Conservation (phyloP, 1,140 invertebrate genomes). For the Aphidius gifuensis region DNA sequence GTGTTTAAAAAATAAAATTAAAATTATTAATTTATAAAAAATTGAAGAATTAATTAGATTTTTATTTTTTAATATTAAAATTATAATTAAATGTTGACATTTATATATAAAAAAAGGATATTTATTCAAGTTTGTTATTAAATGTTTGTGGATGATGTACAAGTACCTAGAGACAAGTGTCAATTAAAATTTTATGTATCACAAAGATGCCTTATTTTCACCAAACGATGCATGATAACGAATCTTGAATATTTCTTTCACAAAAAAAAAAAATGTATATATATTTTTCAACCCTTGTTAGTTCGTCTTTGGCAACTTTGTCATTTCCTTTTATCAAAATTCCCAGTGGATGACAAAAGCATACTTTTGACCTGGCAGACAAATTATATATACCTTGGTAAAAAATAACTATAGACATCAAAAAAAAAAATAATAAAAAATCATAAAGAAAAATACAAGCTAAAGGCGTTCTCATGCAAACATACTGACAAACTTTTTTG, state of each 20-base stretch:
- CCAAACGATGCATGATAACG: no score
- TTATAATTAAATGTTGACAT: no score
- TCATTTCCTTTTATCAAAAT: slow-evolving; percentile 28
- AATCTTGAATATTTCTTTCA: no score
- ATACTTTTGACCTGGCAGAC: slow-evolving; percentile 3
- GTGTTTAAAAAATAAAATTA: no score
- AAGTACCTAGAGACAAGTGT: slow-evolving; percentile 23
- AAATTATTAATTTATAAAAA: no score
- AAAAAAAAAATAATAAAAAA: slow-evolving; percentile 6
- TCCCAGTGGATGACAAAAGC: slow-evolving; percentile 25
- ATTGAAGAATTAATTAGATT: no score
- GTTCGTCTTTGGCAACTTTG: slow-evolving; percentile 18
- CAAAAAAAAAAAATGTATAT: no score
- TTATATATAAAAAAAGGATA: no score
- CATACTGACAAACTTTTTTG: slow-evolving; percentile 29
- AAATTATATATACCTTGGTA: background rate
- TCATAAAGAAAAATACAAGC: slow-evolving; percentile 13
- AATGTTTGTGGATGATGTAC: slow-evolving; percentile 8
- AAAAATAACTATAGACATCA: slow-evolving; percentile 9
- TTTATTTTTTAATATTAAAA: no score
- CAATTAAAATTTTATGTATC: slow-evolving; percentile 16
- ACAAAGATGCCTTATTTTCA: no score
- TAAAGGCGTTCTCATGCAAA: slow-evolving; percentile 17
- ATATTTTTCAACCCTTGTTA: no score
- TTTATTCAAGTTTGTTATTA: slow-evolving; percentile 35